Evolutionary conservation across 2,113 vertebrate species (phyloP), one percentile per base, ranked within the genome.

Genomic region (Clarias macrocephalus): DNA sequence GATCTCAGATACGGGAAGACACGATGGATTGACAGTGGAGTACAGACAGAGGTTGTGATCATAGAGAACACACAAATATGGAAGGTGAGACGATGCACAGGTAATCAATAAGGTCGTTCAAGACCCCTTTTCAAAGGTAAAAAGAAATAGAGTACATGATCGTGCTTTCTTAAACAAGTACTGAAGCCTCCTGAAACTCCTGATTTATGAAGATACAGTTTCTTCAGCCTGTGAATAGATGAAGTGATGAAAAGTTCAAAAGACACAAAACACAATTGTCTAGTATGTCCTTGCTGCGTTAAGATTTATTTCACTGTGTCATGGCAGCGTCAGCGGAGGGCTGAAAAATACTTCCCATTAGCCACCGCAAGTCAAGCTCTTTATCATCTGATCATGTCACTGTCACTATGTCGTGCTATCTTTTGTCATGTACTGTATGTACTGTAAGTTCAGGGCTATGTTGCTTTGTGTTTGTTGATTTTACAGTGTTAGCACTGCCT

Each of bases 1-100:
- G 57, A 82, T 60, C 57, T 37, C 87, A 59, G 56, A 85, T 83
- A 76, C 75, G 37, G 62, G 57, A 72, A 72, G 54, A 76, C 42
- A 11, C 57, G 30, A 88, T 73, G 68, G n/a, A 54, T 30, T 37
- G n/a, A 87, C 28, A 82, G 60, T 2, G 6, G 80, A 5, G 76
- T 25, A 84, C 60, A 82, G 81, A 84, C 21, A 84, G 57, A 84
- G 1, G 65, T 60, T 65, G 59, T 33, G 57, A 76, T 76, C 48
- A 76, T 21, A 25, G 33, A 87, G 66, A 73, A 75, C 77, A 68
- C 33, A 57, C 73, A 86, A 11, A 18, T 79, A 84, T 72, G 23
- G 30, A 28, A 76, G 21, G 25, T 2, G 3, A 6, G 12, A 52
- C 42, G 5, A 76, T 16, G 21, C 4, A 76, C 23, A 52, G 6